phyloP scores from a whole-genome alignment of 2,113 vertebrate species.

The Tetrao urogallus region DNA sequence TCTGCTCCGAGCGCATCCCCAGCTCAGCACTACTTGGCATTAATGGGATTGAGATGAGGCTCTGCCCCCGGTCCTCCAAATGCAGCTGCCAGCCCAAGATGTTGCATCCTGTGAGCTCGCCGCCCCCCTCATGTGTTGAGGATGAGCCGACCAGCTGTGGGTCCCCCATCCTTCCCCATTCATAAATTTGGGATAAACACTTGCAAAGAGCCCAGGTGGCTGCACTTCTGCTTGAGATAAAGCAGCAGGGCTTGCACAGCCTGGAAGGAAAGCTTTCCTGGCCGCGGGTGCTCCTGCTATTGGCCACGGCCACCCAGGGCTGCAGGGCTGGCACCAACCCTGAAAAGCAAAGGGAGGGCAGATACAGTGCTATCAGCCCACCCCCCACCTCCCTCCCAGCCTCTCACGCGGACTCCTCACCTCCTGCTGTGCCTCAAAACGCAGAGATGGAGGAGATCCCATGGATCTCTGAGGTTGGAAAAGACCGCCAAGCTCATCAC shows the following conservation, averaged over 20 bases:
- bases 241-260: no score
- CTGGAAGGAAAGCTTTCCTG: not conserved
- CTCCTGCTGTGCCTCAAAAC: not conserved
- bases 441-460: not conserved
- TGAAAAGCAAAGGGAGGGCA: no score
- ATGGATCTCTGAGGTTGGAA: no score
- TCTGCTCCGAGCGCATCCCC: not conserved
- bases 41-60: rapidly evolving
- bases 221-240: rapidly evolving
- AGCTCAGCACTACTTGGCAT: rapidly evolving
- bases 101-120: no score
- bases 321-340: no score
- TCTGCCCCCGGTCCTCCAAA: not conserved
- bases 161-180: not conserved
- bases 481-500: no score
- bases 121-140: no score
- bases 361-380: no score
- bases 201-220: not conserved
- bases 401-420: no score
- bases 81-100: rapidly evolving
- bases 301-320: no score
- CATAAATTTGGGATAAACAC: rapidly evolving
- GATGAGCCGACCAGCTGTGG: not conserved
- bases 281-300: not conserved
- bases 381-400: no score